A percentile compares a stretch with the other conserved stretches of the same genome.
phyloP scores from a whole-genome alignment of 2,888 invertebrate genomes.

The Rhyacophila evoluta region DNA sequence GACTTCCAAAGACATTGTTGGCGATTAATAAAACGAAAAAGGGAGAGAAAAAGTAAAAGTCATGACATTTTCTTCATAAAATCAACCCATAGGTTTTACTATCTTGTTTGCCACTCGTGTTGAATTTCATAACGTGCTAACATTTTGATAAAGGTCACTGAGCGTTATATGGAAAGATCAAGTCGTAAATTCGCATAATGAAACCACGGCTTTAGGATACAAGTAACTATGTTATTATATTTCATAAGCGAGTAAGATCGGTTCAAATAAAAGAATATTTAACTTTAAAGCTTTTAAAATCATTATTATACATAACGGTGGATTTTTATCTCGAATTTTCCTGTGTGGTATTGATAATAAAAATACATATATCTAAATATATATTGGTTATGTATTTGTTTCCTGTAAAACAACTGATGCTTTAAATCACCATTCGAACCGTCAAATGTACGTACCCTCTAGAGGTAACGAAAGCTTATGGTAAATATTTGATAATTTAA shows the following conservation, averaged over 20 bases:
- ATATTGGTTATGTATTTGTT: too few relatives aligned
- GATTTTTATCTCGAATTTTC: too few relatives aligned
- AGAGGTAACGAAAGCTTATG: too few relatives aligned
- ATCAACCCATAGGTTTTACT: conserved; percentile 40
- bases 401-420: too few relatives aligned
- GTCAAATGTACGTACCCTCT: too few relatives aligned
- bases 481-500: too few relatives aligned
- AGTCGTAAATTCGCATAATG: conserved; percentile 32
- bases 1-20: background rate
- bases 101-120: conserved; percentile 34
- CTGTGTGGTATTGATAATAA: too few relatives aligned
- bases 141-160: conserved; percentile 53
- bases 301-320: too few relatives aligned
- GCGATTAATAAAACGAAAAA: background rate
- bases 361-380: too few relatives aligned
- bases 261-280: background rate
- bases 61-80: conserved; percentile 49
- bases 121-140: conserved; percentile 53
- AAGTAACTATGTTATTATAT: background rate
- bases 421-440: too few relatives aligned
- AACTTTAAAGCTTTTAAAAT: too few relatives aligned
- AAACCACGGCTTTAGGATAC: background rate
- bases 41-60: conserved; percentile 37
- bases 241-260: background rate
- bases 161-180: conserved; percentile 51